A percentile compares a stretch with the other conserved stretches of the same genome.
These are phyloP conservation scores for Sabellastarte sp. DNA, from an alignment of 2,888 invertebrate species.

Conservation along the genomic window DNA sequence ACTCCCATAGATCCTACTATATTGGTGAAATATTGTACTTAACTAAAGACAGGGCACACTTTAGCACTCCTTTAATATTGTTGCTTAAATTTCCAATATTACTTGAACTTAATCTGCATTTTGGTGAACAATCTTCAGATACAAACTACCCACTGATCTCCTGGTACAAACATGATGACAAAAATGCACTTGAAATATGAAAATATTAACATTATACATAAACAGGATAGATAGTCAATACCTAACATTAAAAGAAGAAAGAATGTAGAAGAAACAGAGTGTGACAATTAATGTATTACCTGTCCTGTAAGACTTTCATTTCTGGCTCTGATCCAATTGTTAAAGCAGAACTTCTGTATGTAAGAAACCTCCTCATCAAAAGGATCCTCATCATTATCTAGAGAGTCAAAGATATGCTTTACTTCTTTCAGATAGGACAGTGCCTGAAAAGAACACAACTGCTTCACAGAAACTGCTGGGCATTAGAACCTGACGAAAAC, in stretches of 20 bases:
- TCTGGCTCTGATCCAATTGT: constrained; percentile 16
- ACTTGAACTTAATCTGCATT: too few relatives aligned
- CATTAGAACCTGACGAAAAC: too few relatives aligned
- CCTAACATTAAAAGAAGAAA: neutral
- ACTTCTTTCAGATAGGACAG: constrained; percentile 25
- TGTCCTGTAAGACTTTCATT: constrained; percentile 20
- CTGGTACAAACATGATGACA: neutral
- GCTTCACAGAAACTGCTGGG: neutral
- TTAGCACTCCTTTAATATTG: too few relatives aligned
- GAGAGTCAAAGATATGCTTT: constrained; percentile 8
- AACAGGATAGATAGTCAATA: too few relatives aligned
- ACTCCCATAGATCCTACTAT: too few relatives aligned
- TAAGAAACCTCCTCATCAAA: constrained; percentile 18
- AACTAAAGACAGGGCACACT: too few relatives aligned
- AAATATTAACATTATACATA: too few relatives aligned
- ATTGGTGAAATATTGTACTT: too few relatives aligned
- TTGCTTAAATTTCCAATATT: too few relatives aligned
- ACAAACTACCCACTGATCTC: too few relatives aligned
- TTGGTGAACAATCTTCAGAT: too few relatives aligned
- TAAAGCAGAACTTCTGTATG: constrained; percentile 3
- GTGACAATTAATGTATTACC: constrained; percentile 11
- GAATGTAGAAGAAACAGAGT: neutral
- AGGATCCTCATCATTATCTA: constrained; percentile 20
- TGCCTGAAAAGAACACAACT: constrained; percentile 16
- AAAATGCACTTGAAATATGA: neutral